Evolutionary conservation across 30 jellyfish, hydroid and myxozoan species (phyloP), one percentile per base, ranked within the genome.

Genomic region (Aurelia aurita): DNA sequence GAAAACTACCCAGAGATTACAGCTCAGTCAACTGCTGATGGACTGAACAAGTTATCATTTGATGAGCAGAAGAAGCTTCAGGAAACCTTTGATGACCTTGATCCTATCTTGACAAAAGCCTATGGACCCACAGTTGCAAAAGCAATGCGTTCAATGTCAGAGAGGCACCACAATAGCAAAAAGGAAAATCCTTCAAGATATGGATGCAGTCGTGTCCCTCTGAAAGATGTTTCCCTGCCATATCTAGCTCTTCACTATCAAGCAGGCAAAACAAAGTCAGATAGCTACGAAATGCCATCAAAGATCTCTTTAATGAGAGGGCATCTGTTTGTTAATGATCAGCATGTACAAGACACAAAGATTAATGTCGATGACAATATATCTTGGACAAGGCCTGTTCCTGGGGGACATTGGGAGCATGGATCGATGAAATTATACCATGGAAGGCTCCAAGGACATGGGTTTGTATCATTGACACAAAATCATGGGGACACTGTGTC

Each of bases 361-460:
- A 46, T 82, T 5, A 16, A 64, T 19, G 46, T 25, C 35, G 86
- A 47, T 39, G 27, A 82, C 71, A 82, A 55, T 8, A 49, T 82
- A n/a, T n/a, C 85, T 11, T 82, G 91, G 91, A 60, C 91, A 58
- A 69, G 91, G 43, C 46, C 28, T 8, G 85, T 82, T 44, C 28
- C 74, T 27, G 85, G 57, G 22, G 91, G 85, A 6, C 68, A 82
- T 68, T 82, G 85, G 85, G 91, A 82, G 55, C 91, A 82, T 82
- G 91, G 91, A 19, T 25, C 51, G 15, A 39, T 39, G 51, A 80
- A 80, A 53, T 23, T 80, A 31, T 82, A 64, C 22, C 75, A 74
- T 25, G 57, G 39, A 16, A 49, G 66, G 5, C 58, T 6, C 2
- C 83, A 65, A 46, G 90, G 90, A 22, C 74, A 80, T 47, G 90